These are phyloP conservation scores for Anarrhichthys ocellatus DNA, from an alignment of 2,113 vertebrate species.

Conservation along the genomic window DNA sequence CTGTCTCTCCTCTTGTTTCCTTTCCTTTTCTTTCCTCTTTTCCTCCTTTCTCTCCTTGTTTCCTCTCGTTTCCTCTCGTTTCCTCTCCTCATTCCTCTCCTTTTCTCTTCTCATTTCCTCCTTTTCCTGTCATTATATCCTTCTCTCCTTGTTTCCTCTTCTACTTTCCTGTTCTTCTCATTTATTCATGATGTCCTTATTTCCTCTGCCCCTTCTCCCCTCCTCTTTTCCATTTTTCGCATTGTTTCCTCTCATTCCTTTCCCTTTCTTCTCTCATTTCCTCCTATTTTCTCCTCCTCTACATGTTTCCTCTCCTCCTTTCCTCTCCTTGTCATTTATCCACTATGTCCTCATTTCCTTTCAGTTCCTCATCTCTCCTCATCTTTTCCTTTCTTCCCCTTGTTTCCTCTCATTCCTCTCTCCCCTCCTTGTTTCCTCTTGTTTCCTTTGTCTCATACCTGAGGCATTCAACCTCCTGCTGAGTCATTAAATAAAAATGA, in stretches of 20 bases:
- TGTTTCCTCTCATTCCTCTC: no score
- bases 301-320: not conserved
- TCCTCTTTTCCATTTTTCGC: not conserved
- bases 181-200: not conserved
- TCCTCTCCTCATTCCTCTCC: not conserved
- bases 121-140: no score
- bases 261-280: not conserved
- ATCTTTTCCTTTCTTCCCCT: accelerated
- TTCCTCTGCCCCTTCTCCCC: not conserved
- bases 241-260: not conserved
- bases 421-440: not conserved
- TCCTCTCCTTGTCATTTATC: not conserved
- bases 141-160: not conserved
- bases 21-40: not conserved
- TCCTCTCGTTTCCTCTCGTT: not conserved
- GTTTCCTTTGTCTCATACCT: not conserved
- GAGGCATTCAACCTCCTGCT: conserved; percentile 39
- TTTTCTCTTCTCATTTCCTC: not conserved
- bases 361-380: not conserved
- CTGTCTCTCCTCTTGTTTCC: not conserved
- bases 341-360: not conserved
- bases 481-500: conserved; percentile 18
- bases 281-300: not conserved
- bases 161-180: not conserved
- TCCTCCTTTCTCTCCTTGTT: not conserved